These are phyloP conservation scores for Acrobasis consociella DNA, from an alignment of 2,888 invertebrate species.

Conservation along the genomic window DNA sequence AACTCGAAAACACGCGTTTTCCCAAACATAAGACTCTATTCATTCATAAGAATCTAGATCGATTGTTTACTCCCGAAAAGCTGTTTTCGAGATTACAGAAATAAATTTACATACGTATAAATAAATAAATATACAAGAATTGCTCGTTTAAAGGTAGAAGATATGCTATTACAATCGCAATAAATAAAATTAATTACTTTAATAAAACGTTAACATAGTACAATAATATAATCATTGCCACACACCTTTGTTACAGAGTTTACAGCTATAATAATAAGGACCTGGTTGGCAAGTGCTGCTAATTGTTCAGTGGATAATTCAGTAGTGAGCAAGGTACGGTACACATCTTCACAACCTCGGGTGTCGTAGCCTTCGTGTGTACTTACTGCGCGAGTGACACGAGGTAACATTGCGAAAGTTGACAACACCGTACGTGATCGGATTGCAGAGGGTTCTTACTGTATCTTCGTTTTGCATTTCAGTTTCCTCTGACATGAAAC, in stretches of 20 bases:
- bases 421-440: constrained; percentile 73
- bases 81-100: too few species aligned
- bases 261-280: constrained; percentile 11
- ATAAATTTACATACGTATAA: too few species aligned
- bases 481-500: constrained; percentile 58
- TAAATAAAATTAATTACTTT: constrained; percentile 5
- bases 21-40: too few species aligned
- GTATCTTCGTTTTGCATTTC: constrained; percentile 55
- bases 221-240: neutral
- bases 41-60: too few species aligned
- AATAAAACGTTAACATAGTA: neutral
- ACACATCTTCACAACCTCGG: constrained; percentile 56
- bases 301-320: constrained; percentile 18
- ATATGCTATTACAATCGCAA: neutral
- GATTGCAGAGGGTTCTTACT: constrained; percentile 67
- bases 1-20: too few species aligned
- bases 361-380: constrained; percentile 70
- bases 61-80: too few species aligned
- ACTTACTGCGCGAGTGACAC: constrained; percentile 67
- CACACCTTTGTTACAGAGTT: neutral
- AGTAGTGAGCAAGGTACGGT: constrained; percentile 37
- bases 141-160: too few species aligned
- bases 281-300: constrained; percentile 17
- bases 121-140: too few species aligned
- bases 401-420: constrained; percentile 80